These are phyloP conservation scores for Epinephelus lanceolatus DNA, from an alignment of 2,113 vertebrate genomes.

Conservation along the genomic window DNA sequence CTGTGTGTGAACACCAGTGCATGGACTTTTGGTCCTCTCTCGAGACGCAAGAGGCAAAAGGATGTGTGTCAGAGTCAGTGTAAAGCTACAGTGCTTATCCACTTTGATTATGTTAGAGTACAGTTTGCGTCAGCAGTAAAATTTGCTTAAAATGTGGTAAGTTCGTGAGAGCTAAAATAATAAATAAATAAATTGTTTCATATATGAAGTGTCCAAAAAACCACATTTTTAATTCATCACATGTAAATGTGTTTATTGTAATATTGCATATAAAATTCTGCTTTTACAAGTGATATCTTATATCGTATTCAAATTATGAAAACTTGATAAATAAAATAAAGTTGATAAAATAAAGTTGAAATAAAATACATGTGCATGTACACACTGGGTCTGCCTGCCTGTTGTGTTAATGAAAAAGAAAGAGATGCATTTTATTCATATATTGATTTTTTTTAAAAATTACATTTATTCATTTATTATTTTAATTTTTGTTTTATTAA, in stretches of 20 bases:
- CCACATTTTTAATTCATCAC: not conserved
- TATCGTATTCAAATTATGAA: not conserved
- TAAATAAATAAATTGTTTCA: not conserved
- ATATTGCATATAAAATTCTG: not conserved
- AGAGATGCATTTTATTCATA: too few species aligned
- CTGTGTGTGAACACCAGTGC: slow-evolving; percentile 78
- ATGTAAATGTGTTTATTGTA: not conserved
- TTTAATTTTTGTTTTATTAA: too few species aligned
- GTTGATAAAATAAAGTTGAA: not conserved
- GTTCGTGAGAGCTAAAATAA: not conserved
- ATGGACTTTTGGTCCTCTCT: slow-evolving; percentile 73
- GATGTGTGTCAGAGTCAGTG: slow-evolving; percentile 47
- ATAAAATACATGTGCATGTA: not conserved
- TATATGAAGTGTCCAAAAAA: not conserved
- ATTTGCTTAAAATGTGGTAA: not conserved
- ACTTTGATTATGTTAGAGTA: slow-evolving; percentile 34
- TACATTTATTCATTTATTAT: too few species aligned
- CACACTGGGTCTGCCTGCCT: too few species aligned
- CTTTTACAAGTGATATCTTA: not conserved
- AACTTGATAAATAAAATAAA: not conserved
- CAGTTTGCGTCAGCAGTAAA: not conserved
- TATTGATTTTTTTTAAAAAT: not conserved
- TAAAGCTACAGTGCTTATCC: slow-evolving; percentile 25
- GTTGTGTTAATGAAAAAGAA: not conserved
- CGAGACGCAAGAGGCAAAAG: slow-evolving; percentile 57